Evolutionary conservation across 2,113 vertebrate species (phyloP).

Genomic region (Irena cyanogastra): DNA sequence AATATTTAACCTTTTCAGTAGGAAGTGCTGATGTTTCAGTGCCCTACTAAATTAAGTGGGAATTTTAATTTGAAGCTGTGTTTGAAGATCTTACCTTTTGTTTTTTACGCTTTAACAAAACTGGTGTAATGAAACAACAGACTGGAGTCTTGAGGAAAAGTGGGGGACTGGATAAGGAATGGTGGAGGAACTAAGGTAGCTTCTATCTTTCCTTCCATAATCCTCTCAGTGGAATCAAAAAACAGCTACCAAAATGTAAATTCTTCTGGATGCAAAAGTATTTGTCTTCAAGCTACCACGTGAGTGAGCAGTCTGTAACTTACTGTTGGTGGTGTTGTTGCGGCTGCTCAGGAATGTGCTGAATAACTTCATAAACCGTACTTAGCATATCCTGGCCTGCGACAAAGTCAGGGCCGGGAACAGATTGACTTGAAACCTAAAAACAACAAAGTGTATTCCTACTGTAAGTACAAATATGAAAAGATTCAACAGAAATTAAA

Average conservation of each 20-base stretch:
- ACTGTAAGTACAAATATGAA: neutral
- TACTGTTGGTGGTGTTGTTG: conserved; percentile 62
- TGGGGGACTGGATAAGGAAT: neutral
- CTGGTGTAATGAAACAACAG: neutral
- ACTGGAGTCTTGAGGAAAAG: neutral
- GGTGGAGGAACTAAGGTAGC: neutral
- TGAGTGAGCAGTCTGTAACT: conserved; percentile 10
- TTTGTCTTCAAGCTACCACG: neutral
- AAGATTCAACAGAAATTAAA: neutral
- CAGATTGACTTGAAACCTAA: conserved; percentile 58
- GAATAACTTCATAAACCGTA: conserved; percentile 77
- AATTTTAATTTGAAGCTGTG: neutral
- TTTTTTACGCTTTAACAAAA: neutral
- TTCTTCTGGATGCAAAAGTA: neutral
- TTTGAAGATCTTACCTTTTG: neutral
- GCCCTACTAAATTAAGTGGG: neutral
- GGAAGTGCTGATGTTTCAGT: neutral
- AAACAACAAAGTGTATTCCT: conserved; percentile 3
- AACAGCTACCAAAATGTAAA: neutral
- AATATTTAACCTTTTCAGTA: neutral
- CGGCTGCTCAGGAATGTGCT: conserved; percentile 65
- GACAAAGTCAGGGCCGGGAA: conserved; percentile 22
- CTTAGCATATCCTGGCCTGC: conserved; percentile 53
- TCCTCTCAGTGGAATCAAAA: neutral
- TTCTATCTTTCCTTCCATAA: neutral